Evolutionary conservation across 2,888 invertebrate genomes (phyloP), one percentile per base, ranked within the genome.

Genomic region (Synergus laeviventris): DNA sequence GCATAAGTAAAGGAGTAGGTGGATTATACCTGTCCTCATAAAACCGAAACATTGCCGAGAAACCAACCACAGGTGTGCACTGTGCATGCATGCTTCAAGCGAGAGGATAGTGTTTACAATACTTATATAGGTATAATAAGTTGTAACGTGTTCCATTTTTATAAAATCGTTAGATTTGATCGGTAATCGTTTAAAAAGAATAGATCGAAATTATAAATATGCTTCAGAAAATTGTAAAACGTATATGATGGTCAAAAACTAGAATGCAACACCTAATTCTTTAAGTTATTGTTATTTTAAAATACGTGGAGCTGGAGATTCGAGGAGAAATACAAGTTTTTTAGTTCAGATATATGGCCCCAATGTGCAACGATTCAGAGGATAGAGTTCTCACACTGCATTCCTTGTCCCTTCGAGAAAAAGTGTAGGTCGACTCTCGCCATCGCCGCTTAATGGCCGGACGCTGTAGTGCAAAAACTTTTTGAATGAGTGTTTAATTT

Each of bases 301-400:
- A 66, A 24, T 31, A 66, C 24, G 24, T 8, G 42, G 14, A 45
- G 38, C 16, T 8, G 42, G 14, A 45, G 38, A n/a, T 61, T 61
- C 36, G n/a, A 4, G 61, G 8, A 36, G 45, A 70, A 70, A 70
- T 70, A 31, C 70, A n/a, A 70, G 49, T 70, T 70, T 49, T 14
- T 14, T 70, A n/a, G 24, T 79, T 77, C 81, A 78, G 78, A 73
- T n/a, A n/a, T n/a, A n/a, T 79, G 80, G 80, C 81, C 84, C 84
- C 85, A 84, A 87, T 87, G 87, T 88, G 87, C 86, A 86, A 85
- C 87, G 84, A 76, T 75, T 79, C 76, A 83, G 83, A 77, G 82
- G 84, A 84, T 84, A 80, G 80, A 82, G 85, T 88, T 89, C 88
- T 88, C 88, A 88, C 88, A 88, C 85, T 81, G 66, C 76, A 83